Conservation (phyloP, 2,888 invertebrate species). For the Clusia tigrina region DNA sequence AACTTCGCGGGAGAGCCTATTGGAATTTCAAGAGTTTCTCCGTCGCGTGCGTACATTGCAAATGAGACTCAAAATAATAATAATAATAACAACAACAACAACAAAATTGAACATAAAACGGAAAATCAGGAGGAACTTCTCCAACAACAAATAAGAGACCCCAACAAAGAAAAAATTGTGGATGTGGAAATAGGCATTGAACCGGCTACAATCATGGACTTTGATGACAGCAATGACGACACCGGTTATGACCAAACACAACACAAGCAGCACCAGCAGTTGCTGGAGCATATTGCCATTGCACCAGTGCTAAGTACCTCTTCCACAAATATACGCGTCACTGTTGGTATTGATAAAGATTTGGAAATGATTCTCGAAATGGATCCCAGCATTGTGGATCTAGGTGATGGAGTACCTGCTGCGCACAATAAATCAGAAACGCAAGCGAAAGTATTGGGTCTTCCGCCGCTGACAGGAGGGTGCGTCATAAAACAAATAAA, state of each 20-base stretch:
- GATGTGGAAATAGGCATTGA: conserved; percentile 53
- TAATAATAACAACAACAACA: not conserved
- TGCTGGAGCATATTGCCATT: conserved; percentile 24
- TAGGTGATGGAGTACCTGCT: conserved; percentile 46
- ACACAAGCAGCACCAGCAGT: conserved; percentile 16
- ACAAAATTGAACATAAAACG: not conserved
- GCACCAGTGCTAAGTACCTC: conserved; percentile 4
- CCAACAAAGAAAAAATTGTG: not conserved
- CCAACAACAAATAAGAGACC: not conserved
- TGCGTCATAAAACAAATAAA: no score
- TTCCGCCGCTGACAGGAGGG: conserved; percentile 62
- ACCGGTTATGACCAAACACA: conserved; percentile 11
- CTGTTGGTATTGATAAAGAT: conserved; percentile 70
- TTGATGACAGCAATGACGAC: conserved; percentile 31
- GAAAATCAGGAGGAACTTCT: not conserved
- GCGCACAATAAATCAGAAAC: conserved; percentile 36
- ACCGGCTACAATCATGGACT: conserved; percentile 44
- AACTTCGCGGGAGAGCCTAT: conserved; percentile 31
- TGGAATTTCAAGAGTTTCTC: conserved; percentile 55
- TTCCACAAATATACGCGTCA: conserved; percentile 63
- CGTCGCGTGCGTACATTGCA: conserved; percentile 50
- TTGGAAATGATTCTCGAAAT: conserved; percentile 70
- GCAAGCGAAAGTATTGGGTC: conserved; percentile 46
- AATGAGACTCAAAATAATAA: conserved; percentile 39
- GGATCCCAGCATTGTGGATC: conserved; percentile 70